Evolutionary conservation across 2,113 vertebrate species (phyloP), one percentile per base, ranked within the genome.

Genomic region (Podilymbus podiceps): DNA sequence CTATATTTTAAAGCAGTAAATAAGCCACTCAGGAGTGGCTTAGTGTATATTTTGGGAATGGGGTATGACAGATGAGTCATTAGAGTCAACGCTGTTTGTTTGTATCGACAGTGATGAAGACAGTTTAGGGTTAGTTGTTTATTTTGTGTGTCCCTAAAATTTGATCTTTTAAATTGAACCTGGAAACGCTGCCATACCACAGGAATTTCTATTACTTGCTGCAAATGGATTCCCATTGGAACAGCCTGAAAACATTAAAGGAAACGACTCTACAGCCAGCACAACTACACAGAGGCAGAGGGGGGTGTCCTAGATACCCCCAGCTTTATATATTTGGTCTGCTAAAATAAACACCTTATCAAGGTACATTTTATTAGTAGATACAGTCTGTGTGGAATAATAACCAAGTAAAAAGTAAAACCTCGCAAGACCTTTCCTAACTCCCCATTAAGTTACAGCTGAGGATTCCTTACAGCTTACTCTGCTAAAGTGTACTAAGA

Each of bases 31-130:
- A 8, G 92, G 86, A 95, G 81, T 82, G 94, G 83, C 79, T 85
- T 72, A 30, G 86, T 28, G 58, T 87, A 1, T 96, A 94, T 96
- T 96, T 96, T 95, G 62, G 90, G 95, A 92, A 77, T 31, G 66
- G 78, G 62, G 88, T 78, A 94, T 92, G 94, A 95, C 88, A 89
- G 94, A 95, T 95, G 89, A 96, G 92, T 96, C 96, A 95, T 59
- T 92, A 86, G 55, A 91, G 72, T 46, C 75, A 80, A 77, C 0
- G 0, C 38, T 79, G 58, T 58, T 82, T 85, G 91, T 89, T 95
- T 95, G 55, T 66, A 76, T 67, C 6, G 2, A 85, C 72, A 63
- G 59, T 27, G 67, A 88, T 14, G 59, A 64, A 78, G 49, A 49
- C 69, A 67, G 63, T 9, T 50, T 62, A 52, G 56, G 82, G 35